phyloP scores from a whole-genome alignment of 2,113 vertebrate genomes.

The Neogale vison region DNA sequence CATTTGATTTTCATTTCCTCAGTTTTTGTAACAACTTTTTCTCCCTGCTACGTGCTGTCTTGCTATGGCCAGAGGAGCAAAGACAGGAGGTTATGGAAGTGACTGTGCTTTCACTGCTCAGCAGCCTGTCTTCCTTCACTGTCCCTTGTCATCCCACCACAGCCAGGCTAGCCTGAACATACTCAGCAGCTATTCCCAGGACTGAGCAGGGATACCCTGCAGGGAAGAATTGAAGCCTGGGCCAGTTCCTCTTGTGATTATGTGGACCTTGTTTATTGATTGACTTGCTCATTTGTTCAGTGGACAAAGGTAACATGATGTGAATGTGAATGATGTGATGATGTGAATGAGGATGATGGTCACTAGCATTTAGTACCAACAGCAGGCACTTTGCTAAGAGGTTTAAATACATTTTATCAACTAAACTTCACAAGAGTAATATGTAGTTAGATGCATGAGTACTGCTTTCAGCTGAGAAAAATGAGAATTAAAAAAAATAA shows the following conservation, averaged over 20 bases:
- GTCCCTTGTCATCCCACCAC: not conserved
- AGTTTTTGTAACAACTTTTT: not conserved
- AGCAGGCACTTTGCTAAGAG: not conserved
- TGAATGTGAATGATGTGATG: no score
- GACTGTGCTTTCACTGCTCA: not conserved
- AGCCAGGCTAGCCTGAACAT: no score
- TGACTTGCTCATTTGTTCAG: not conserved
- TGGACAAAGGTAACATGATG: not conserved
- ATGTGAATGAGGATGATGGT: not conserved
- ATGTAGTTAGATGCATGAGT: not conserved
- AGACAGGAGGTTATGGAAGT: not conserved
- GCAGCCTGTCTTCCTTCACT: not conserved
- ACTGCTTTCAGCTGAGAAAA: not conserved
- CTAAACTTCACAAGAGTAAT: not conserved
- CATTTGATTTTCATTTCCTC: not conserved
- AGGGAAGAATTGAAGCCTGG: not conserved
- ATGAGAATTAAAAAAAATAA: not conserved
- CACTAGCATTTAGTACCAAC: not conserved
- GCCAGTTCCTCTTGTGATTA: not conserved
- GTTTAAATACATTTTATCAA: not conserved
- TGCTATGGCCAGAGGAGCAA: not conserved
- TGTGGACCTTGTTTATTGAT: not conserved
- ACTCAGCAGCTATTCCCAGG: not conserved
- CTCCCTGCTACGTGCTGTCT: not conserved
- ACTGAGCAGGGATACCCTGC: not conserved